phyloP scores from a whole-genome alignment of 2,797 vertebrate species.

The Sphenopsis melanotis region DNA sequence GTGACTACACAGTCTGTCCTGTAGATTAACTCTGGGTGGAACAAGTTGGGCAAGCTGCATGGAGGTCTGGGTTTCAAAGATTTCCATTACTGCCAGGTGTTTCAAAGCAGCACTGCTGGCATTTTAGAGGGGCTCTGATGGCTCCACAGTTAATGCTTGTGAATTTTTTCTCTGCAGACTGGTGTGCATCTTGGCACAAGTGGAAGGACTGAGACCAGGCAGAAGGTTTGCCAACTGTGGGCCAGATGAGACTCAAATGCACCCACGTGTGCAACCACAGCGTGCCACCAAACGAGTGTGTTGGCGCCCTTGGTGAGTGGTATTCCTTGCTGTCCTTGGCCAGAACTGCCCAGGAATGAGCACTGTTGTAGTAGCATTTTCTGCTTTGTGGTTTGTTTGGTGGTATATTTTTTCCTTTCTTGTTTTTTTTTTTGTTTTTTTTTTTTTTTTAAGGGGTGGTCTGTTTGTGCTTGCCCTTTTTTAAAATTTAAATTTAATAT shows the following conservation, averaged over 20 bases:
- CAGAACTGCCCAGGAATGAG: not conserved
- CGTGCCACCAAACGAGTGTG: accelerated
- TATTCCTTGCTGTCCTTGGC: not conserved
- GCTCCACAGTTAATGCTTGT: not conserved
- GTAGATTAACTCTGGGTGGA: not conserved
- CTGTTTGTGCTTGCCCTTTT: not conserved
- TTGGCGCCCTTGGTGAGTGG: not conserved
- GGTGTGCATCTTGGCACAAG: not conserved
- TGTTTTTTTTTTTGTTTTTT: not conserved
- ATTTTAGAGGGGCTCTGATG: not conserved
- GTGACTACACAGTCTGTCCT: not conserved
- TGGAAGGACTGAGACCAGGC: not conserved
- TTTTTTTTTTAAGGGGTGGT: not conserved
- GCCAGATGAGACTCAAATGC: not conserved
- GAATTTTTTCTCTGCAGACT: not conserved
- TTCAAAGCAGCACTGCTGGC: not conserved
- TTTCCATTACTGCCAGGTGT: not conserved
- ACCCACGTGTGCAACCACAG: not conserved
- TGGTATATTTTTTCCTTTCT: not conserved
- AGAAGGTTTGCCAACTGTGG: not conserved
- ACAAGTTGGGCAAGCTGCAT: not conserved
- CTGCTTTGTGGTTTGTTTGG: not conserved
- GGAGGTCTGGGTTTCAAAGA: not conserved
- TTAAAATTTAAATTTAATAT: not conserved
- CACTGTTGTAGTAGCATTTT: not conserved